Evolutionary conservation across 2,797 vertebrate genomes (phyloP).

Genomic region (Margarornis squamiger): DNA sequence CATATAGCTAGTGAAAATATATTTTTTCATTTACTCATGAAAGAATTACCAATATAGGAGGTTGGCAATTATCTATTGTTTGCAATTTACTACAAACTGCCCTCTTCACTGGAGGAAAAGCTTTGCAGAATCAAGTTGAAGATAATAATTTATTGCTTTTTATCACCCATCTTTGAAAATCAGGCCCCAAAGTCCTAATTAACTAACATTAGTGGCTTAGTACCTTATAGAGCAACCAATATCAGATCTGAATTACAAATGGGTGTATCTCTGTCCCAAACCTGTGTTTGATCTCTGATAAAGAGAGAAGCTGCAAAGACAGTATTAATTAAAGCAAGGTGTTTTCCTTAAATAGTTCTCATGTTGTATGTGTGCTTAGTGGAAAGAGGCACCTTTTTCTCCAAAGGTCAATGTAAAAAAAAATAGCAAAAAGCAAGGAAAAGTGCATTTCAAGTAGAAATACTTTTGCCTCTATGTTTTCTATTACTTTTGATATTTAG

Average conservation of each 20-base stretch:
- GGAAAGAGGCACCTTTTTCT: background rate
- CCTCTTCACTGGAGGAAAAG: background rate
- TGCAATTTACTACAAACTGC: background rate
- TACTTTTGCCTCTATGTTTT: background rate
- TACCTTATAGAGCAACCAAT: background rate
- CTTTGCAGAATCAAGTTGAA: slow-evolving; percentile 51
- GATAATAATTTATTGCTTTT: slow-evolving; percentile 53
- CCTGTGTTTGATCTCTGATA: slow-evolving; percentile 36
- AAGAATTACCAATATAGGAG: background rate
- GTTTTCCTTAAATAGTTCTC: background rate
- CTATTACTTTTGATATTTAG: background rate
- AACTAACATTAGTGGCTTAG: slow-evolving; percentile 23
- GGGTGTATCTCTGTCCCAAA: slow-evolving; percentile 49
- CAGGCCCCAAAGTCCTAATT: slow-evolving; percentile 62
- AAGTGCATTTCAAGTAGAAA: background rate
- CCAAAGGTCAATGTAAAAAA: background rate
- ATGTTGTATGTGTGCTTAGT: background rate
- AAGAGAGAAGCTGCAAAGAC: background rate
- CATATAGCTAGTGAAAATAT: background rate
- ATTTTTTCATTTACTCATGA: background rate
- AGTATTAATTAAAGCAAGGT: slow-evolving; percentile 60
- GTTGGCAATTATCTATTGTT: background rate
- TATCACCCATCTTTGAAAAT: slow-evolving; percentile 60
- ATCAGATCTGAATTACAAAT: slow-evolving; percentile 61
- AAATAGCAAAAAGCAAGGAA: background rate